Base-by-base conservation (phyloP, 2,888 invertebrate species). In the Tuta absoluta region DNA sequence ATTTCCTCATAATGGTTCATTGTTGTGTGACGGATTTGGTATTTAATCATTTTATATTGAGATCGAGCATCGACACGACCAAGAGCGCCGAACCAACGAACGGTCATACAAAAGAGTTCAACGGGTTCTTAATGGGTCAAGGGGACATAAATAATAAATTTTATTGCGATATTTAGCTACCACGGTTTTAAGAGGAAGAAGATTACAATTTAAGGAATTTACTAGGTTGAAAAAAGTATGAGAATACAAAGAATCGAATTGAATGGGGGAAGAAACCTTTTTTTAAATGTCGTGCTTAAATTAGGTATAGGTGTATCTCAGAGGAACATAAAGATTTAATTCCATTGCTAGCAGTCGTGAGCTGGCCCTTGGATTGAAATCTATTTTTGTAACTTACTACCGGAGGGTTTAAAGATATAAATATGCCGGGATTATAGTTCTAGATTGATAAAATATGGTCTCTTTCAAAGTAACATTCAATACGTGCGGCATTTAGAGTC, bases 11-110 rank as follows among this genome's bases (percentile, higher is more conserved):
- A 81, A 75, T 73, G 73, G 67, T 72, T 73, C 75, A 79, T 82
- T 81, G 79, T 81, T 80, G 79, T 80, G 77, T 79, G 81, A 80
- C 77, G 78, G 80, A 81, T 81, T 81, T 65, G 81, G 79, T 78
- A 81, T 78, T 81, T 81, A 73, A 77, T 71, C 59, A 23, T 23
- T 60, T 66, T 61, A 64, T 63, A 64, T 49, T 49, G 23, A 49
- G 49, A 49, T 19, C 19, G 19, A 49, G 49, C 23, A 48, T 53
- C 33, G 60, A 59, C 49, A 48, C 62, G 53, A 53, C 7, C 12
- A 24, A 24, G 21, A 53, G 38, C 21, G 41, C 14, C 37, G 7
- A 37, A 12, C 19, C n/a, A 59, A 37, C 38, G 63, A 64, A 63
- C 69, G 72, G 66, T 69, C 74, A 33, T 79, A 80, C 70, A 80